Base-by-base conservation (phyloP, 2,888 invertebrate species). In the Pimpla rufipes region DNA sequence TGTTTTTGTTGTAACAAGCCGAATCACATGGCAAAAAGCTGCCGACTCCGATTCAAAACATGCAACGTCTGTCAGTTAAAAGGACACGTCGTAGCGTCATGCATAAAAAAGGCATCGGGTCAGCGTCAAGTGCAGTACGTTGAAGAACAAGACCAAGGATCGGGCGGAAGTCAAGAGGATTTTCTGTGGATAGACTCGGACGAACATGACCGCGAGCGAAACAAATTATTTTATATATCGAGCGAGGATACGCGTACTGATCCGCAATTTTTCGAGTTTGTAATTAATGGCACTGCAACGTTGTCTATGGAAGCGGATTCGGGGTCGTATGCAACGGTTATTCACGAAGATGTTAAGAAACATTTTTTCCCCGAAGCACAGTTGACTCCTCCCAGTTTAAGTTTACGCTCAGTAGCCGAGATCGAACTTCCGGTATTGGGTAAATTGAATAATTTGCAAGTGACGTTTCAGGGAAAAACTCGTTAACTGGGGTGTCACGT, bases 291-390 rank as follows among this genome's bases (percentile, higher is more conserved):
- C 1, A 42, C 2, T 2, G 42, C 11, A 42, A 4, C 2, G 10
- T 42, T 52, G 18, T 0, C 7, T 3, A 81, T 81, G 70, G 75
- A 83, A 71, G 59, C 83, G 5, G 83, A 85, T 71, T 71, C 68
- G 16, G 85, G 85, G 8, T 68, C 85, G 70, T 74, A 75, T 7
- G 66, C 23, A 11, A 29, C 74, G 70, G 42, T 73, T 55, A 75
- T 79, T 8, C 42, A 42, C 10, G 10, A 8, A 42, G 11, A 8
- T 3, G 10, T 8, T 11, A 42, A 42, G 11, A 10, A 3, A 2
- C 7, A 42, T 42, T 42, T 7, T 42, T 42, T 42, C 11, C n/a
- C n/a, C n/a, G n/a, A n/a, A n/a, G n/a, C n/a, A n/a, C n/a, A n/a
- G n/a, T n/a, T n/a, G n/a, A n/a, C n/a, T n/a, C n/a, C n/a, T n/a